Evolutionary conservation across 2,113 vertebrate genomes (phyloP).

Genomic region (Laticauda laticaudata): DNA sequence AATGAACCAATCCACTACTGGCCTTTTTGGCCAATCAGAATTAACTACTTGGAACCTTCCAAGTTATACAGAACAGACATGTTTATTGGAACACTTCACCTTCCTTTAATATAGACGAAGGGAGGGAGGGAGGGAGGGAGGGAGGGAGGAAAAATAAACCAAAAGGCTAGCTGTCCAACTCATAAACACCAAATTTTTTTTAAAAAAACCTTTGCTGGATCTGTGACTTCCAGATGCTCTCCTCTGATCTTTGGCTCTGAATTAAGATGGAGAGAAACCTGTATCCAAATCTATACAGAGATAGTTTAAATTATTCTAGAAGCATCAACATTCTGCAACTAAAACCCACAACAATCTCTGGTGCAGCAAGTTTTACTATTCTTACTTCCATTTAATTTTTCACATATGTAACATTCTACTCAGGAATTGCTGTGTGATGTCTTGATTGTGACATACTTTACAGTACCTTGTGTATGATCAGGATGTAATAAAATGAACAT

Average conservation of each 20-base stretch:
- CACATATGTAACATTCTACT: constrained; percentile 27
- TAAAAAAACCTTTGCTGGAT: not conserved
- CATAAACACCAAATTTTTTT: not conserved
- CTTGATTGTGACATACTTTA: constrained; percentile 54
- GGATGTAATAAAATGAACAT: constrained; percentile 55
- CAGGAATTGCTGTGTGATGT: constrained; percentile 33
- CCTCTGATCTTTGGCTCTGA: not conserved
- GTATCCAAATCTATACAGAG: not conserved
- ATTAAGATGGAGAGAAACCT: not conserved
- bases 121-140: not conserved
- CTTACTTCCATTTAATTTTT: not conserved
- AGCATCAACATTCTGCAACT: not conserved
- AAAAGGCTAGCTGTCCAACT: not conserved
- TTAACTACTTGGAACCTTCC: too few relatives aligned
- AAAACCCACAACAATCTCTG: constrained; percentile 3
- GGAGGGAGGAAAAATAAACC: not conserved
- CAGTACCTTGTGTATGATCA: constrained; percentile 51
- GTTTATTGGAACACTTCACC: not conserved
- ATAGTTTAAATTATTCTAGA: constrained; percentile 1
- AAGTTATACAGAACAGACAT: not conserved
- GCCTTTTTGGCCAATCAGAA: too few relatives aligned
- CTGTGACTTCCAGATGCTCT: not conserved
- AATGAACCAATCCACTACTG: too few relatives aligned
- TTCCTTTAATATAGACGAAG: not conserved
- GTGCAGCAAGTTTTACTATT: not conserved